Percentiles rank a stretch among this genome's conserved stretches.
phyloP scores from a whole-genome alignment of 2,113 vertebrate species.

The Ovibos moschatus region DNA sequence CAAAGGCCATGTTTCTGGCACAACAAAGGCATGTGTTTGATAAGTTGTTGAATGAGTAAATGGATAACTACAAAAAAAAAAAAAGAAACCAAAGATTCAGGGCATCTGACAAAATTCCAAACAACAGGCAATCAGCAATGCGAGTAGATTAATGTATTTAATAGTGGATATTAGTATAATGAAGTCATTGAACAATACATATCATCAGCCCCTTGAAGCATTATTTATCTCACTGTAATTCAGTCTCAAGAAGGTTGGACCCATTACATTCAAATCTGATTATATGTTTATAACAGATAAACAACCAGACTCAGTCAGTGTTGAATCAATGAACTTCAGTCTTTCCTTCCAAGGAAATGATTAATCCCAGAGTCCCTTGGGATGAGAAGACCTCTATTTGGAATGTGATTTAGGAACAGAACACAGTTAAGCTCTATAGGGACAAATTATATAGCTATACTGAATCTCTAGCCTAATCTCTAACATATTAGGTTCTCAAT shows the following conservation, averaged over 20 bases:
- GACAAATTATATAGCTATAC: neutral
- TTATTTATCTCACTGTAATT: conserved; percentile 51
- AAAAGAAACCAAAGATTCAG: conserved; percentile 37
- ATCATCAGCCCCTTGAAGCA: neutral
- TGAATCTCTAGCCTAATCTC: neutral
- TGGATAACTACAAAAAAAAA: conserved; percentile 17
- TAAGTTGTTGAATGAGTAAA: conserved; percentile 15
- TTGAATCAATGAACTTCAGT: conserved; percentile 3
- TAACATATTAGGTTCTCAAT: neutral
- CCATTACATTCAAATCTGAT: neutral
- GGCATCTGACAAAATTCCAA: conserved; percentile 30
- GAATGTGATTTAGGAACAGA: neutral
- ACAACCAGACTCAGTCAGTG: neutral
- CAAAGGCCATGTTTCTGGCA: neutral
- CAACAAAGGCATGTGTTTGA: neutral
- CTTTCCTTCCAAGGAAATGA: conserved; percentile 16
- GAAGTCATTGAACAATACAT: conserved; percentile 6
- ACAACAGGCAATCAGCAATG: neutral
- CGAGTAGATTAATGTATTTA: conserved; percentile 25
- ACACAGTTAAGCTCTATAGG: neutral
- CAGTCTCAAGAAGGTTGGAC: conserved; percentile 24
- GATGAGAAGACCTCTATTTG: neutral
- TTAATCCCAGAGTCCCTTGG: neutral
- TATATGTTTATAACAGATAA: conserved; percentile 10
- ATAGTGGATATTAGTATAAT: neutral